phyloP scores from a whole-genome alignment of 2,888 invertebrate genomes.

The Agrochola circellaris region DNA sequence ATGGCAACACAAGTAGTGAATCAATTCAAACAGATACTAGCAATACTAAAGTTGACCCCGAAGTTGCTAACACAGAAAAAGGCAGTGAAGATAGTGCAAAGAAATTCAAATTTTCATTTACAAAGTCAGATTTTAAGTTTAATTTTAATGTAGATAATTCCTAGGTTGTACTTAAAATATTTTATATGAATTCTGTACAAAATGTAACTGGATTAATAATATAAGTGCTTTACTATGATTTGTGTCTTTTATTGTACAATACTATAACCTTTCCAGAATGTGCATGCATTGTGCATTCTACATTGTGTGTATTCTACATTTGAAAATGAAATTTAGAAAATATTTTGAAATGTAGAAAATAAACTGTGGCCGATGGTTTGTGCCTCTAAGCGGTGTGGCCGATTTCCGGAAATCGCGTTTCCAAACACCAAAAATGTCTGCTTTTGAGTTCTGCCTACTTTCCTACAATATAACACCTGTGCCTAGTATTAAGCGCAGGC shows the following conservation, averaged over 20 bases:
- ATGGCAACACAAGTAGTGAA: constrained; percentile 53
- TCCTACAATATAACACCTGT: not conserved
- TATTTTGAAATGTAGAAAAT: not conserved
- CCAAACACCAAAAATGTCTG: not conserved
- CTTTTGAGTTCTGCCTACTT: not conserved
- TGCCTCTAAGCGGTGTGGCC: no score
- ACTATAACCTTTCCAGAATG: not conserved
- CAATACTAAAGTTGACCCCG: constrained; percentile 57
- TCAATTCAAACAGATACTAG: constrained; percentile 42
- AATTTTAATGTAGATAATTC: constrained; percentile 89
- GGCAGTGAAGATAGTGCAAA: constrained; percentile 67
- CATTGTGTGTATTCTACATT: no score
- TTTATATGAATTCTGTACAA: constrained; percentile 56
- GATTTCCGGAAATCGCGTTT: not conserved
- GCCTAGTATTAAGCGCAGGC: not conserved
- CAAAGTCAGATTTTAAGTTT: constrained; percentile 92
- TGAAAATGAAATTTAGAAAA: no score
- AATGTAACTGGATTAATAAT: constrained; percentile 52
- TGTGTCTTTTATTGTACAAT: constrained; percentile 35
- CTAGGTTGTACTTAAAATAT: constrained; percentile 64
- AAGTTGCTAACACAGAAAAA: constrained; percentile 62
- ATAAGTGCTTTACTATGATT: constrained; percentile 59
- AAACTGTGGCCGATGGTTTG: not conserved
- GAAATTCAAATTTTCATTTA: constrained; percentile 83
- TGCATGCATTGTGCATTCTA: not conserved